These are phyloP conservation scores for Trichogramma dendrolimi DNA, from an alignment of 2,888 invertebrate species.

Conservation along the genomic window DNA sequence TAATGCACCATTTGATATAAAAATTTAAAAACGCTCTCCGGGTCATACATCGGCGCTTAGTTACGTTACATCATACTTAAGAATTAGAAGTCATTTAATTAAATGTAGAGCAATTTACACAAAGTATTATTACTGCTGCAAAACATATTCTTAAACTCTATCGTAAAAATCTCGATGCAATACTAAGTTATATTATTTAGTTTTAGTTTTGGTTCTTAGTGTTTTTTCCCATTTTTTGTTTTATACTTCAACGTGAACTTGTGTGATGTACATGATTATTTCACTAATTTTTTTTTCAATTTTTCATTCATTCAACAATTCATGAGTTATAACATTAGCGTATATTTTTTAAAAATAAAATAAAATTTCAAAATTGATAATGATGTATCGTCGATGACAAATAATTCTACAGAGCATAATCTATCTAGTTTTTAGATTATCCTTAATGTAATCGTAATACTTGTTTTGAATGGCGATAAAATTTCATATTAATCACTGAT, in stretches of 20 bases:
- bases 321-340: constrained; percentile 12
- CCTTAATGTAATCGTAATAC: constrained; percentile 27
- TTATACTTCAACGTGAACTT: neutral
- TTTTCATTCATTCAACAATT: constrained; percentile 19
- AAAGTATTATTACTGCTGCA: constrained; percentile 16
- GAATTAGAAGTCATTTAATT: constrained; percentile 16
- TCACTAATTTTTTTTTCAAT: constrained; percentile 8
- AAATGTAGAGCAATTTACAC: constrained; percentile 23
- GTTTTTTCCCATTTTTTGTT: constrained; percentile 3
- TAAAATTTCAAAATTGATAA: constrained; percentile 12
- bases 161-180: constrained; percentile 19
- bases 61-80: constrained; percentile 16
- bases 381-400: neutral
- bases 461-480: constrained; percentile 26
- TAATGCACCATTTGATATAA: constrained; percentile 12
- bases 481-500: constrained; percentile 22
- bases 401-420: constrained; percentile 26
- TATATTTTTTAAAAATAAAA: constrained; percentile 1
- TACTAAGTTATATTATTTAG: constrained; percentile 8
- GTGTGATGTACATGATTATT: constrained; percentile 5
- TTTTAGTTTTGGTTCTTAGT: constrained; percentile 25
- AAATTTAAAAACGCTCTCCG: constrained; percentile 21
- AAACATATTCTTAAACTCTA: constrained; percentile 21
- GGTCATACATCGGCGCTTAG: constrained; percentile 24
- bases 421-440: constrained; percentile 23